Evolutionary conservation across 2,888 invertebrate species (phyloP).

Genomic region (Vandiemenella viatica): DNA sequence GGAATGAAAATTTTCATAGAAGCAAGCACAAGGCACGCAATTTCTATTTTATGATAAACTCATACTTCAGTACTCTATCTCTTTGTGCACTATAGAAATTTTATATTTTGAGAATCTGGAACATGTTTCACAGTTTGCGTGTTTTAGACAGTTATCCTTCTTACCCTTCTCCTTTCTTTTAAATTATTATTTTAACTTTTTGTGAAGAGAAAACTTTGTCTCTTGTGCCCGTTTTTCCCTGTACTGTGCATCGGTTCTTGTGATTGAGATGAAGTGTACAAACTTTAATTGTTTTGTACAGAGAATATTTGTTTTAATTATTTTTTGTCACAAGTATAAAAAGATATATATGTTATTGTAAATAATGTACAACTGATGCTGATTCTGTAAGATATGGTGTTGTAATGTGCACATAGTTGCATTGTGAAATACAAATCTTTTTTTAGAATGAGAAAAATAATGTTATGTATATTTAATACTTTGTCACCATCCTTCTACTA

Average conservation of each 20-base stretch:
- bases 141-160: slow-evolving; percentile 1
- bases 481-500: background rate
- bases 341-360: slow-evolving; percentile 18
- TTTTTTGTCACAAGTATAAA: slow-evolving; percentile 18
- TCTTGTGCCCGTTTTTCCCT: background rate
- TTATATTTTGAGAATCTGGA: slow-evolving; percentile 1
- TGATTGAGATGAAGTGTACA: slow-evolving; percentile 18
- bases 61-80: slow-evolving; percentile 14
- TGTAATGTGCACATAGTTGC: slow-evolving; percentile 40
- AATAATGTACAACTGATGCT: slow-evolving; percentile 32
- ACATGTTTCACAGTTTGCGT: slow-evolving; percentile 9
- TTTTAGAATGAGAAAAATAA: slow-evolving; percentile 8
- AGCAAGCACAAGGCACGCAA: too few relatives aligned
- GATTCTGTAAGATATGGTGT: slow-evolving; percentile 39
- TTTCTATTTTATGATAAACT: too few relatives aligned
- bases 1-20: too few relatives aligned
- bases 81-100: slow-evolving; percentile 13
- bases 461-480: background rate
- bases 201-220: background rate
- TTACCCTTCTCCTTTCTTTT: slow-evolving; percentile 1
- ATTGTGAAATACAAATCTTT: slow-evolving; percentile 18
- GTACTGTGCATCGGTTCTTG: slow-evolving; percentile 4
- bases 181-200: background rate
- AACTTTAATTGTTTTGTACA: slow-evolving; percentile 23
- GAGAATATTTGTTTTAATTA: slow-evolving; percentile 21